Evolutionary conservation across 2,888 invertebrate genomes (phyloP), one percentile per base, ranked within the genome.

Genomic region (Xanthia togata): DNA sequence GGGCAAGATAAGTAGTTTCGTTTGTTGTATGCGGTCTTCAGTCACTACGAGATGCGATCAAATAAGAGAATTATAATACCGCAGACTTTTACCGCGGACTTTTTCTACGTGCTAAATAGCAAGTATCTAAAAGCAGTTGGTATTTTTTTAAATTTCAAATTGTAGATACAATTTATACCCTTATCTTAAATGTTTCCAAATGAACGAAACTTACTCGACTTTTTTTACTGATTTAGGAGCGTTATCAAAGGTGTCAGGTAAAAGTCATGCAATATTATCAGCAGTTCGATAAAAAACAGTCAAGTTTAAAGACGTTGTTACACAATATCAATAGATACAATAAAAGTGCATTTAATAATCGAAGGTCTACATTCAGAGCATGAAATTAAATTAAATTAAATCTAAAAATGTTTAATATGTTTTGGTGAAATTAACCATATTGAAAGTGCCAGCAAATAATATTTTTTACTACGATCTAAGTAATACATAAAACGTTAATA

Each of bases 361-460:
- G 23, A 74, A 60, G 41, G 17, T 53, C 31, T 50, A 41, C 70
- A 76, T 9, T 14, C 3, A 62, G 26, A 78, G 47, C 78, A 47
- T 55, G 38, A 78, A 77, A 77, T 57, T 14, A 23, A 77, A 77
- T 57, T 20, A 23, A 77, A 69, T 62, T 26, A 70, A 47, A 62
- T 47, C 23, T 55, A 53, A 12, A 60, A 69, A 17, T 55, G 6
- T 69, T 2, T 8, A 12, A 31, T 11, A 47, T 23, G 12, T 41
- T 60, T 35, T 62, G 17, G 12, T 38, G 0, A 23, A 26, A 26
- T 26, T 17, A 77, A 26, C 8, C 26, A n/a, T 9, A n/a, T 44
- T 44, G 5, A 70, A 71, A 3, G 2, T 20, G 4, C 4, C 2
- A 64, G 26, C 12, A 55, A 44, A 50, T 26, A 4, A 23, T 14